Base-by-base conservation (phyloP, 2,888 invertebrate species). In the Odontomyia ornata region DNA sequence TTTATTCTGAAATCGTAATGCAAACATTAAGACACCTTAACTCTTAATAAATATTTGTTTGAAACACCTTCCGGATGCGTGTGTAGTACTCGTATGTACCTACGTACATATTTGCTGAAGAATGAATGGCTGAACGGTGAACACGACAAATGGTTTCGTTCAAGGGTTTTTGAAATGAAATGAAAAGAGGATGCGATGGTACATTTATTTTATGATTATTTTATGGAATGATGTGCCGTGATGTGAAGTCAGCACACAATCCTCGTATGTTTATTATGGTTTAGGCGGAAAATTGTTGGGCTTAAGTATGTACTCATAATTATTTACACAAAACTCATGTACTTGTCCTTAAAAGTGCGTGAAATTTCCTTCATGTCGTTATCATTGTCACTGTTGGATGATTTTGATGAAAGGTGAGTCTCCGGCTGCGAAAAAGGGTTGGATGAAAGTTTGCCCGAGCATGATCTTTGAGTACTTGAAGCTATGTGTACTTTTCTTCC, bases 201-300 rank as follows among this genome's bases (percentile, higher is more conserved):
- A 69, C 69, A 69, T 69, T 69, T 69, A 69, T 46, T 69, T 69
- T 25, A 69, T 23, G 46, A 69, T 69, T 21, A 69, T 69, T 69
- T 69, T 46, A 23, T 25, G 46, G 15, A 69, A 69, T 69, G 69
- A 69, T 23, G 69, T 36, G 36, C 9, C 36, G 36, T 69, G n/a
- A 69, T 69, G 46, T 25, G 47, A 47, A 52, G 52, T 15, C n/a
- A 52, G 13, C 52, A 52, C 52, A 52, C 36, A 1, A 28, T 65
- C 9, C 30, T 65, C 9, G 9, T 30, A 7, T n/a, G n/a, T 30
- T 30, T 21, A 65, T 18, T 30, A 9, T 36, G 36, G 36, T 36
- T 36, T 9, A 52, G 28, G n/a, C 64, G 28, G 27, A 64, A 64
- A 64, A 64, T 67, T 23, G 18, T 36, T 67, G 18, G 21, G 13